Base-by-base conservation (phyloP, 2,888 invertebrate genomes). In the Rhagium mordax region DNA sequence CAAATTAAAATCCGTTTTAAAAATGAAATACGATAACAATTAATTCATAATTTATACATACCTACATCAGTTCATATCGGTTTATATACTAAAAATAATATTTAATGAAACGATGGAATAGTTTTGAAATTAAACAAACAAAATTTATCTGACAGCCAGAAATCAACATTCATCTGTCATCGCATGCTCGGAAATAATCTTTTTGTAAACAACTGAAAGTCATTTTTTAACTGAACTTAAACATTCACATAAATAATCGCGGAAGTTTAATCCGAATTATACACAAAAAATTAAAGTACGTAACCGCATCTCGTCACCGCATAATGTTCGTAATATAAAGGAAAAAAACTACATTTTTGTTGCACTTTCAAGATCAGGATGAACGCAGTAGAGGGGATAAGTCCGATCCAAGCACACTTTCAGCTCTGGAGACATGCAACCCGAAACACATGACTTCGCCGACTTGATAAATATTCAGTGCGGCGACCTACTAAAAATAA, bases 401-500 rank as follows among this genome's bases (percentile, higher is more conserved):
- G 29, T 29, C 49, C 49, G 29, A 29, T 64, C 49, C 55, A 21
- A 55, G 27, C 60, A 61, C 60, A 62, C 47, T 72, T 65, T 66
- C 55, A 59, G 60, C 67, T 70, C 71, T 61, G 71, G 24, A 72
- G 67, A 55, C 73, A 73, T 72, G 77, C 79, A 79, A 74, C 77
- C 74, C 75, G 75, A 77, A 79, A 82, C 82, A 83, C 83, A 84
- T 83, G 83, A 83, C 41, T 71, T 55, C 55, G 51, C 60, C 80
- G 82, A 79, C 78, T 81, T 78, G 82, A 83, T 82, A 83, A 83
- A 79, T 78, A 79, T 80, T 77, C 74, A 79, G 78, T 71, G 77
- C 80, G 75, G 78, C 83, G 83, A 82, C 83, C 83, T 83, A 83
- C 78, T 82, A 81, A 83, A 81, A 62, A 72, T 70, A 74, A 67